These are phyloP conservation scores for Metalampra italica DNA, from an alignment of 2,888 invertebrate genomes.

Conservation along the genomic window DNA sequence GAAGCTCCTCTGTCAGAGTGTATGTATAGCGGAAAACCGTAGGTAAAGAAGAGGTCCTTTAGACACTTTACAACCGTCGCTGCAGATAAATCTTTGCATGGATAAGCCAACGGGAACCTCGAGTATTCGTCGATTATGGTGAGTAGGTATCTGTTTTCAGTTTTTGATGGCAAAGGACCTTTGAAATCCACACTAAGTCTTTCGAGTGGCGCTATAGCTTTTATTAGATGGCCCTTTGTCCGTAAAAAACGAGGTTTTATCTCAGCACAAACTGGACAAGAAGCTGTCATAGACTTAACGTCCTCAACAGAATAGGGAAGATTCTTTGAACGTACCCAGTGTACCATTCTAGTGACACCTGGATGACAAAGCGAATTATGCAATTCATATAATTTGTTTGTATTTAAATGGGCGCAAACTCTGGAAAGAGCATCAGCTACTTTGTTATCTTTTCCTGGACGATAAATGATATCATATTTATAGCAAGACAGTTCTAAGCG, in stretches of 20 bases:
- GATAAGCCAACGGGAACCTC: slow-evolving; percentile 13
- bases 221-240: neutral
- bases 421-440: neutral
- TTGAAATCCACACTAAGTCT: slow-evolving; percentile 17
- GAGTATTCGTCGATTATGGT: slow-evolving; percentile 14
- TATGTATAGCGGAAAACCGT: too few species aligned
- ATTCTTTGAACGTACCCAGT: neutral
- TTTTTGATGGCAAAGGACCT: slow-evolving; percentile 14
- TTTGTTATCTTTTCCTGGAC: neutral
- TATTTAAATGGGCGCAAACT: neutral
- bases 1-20: slow-evolving; percentile 10
- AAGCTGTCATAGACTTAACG: neutral
- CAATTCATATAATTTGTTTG: neutral
- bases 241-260: neutral
- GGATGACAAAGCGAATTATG: neutral
- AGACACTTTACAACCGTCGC: slow-evolving; percentile 8
- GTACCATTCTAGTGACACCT: neutral
- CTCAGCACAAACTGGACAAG: neutral
- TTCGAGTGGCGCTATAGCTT: neutral
- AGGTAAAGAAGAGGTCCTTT: slow-evolving; percentile 6
- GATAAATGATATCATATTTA: neutral
- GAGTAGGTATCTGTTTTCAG: slow-evolving; percentile 11
- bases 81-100: slow-evolving; percentile 7
- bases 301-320: neutral
- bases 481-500: neutral